Evolutionary conservation across 2,888 invertebrate genomes (phyloP).

Genomic region (Temnothorax unifasciatus): DNA sequence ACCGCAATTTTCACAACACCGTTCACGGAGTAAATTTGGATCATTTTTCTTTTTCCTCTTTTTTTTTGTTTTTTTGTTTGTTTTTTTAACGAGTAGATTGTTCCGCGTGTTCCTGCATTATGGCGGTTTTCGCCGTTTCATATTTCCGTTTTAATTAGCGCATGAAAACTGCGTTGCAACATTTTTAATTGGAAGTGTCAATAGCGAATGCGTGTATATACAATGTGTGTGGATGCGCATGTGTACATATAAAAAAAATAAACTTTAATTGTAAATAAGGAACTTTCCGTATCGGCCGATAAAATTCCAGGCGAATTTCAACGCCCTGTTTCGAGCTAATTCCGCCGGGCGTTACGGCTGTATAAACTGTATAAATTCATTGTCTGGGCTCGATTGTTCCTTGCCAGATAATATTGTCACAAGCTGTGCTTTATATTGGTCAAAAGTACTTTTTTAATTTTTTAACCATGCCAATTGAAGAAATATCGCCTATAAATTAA

Average conservation of each 20-base stretch:
- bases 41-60: not conserved
- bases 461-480: not conserved
- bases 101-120: constrained; percentile 33
- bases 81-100: constrained; percentile 33
- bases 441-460: not conserved
- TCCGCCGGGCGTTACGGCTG: constrained; percentile 12
- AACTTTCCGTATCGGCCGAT: constrained; percentile 43
- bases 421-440: not conserved
- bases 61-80: not conserved
- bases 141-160: constrained; percentile 51
- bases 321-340: constrained; percentile 29
- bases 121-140: constrained; percentile 45
- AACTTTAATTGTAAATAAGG: constrained; percentile 37
- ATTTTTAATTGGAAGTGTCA: constrained; percentile 58
- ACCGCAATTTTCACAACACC: constrained; percentile 1
- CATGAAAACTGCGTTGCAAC: constrained; percentile 44
- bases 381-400: constrained; percentile 31
- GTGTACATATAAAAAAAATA: not conserved
- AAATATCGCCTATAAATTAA: not conserved
- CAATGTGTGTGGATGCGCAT: not conserved
- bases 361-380: constrained; percentile 45
- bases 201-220: not conserved
- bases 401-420: not conserved
- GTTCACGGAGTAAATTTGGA: constrained; percentile 26
- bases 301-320: constrained; percentile 45